Conservation (phyloP, 1,140 invertebrate genomes). For the Tetragonula clypearis region DNA sequence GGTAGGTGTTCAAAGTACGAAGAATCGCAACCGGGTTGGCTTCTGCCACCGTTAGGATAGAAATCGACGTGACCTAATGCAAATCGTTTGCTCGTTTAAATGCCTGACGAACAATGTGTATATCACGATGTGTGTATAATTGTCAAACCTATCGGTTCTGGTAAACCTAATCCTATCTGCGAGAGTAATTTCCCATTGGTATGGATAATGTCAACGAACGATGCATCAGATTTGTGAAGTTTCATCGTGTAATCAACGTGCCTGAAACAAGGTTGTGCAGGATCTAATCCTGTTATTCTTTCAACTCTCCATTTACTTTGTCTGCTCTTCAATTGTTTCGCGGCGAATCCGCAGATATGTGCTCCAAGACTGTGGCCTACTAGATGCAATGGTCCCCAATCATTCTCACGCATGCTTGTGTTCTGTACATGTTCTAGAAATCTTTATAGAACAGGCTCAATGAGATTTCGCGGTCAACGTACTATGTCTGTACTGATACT, state of each 20-base stretch:
- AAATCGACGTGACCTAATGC: conserved; percentile 85
- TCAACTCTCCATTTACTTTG: conserved; percentile 64
- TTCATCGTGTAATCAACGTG: conserved; percentile 78
- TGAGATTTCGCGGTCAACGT: background rate
- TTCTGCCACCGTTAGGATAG: conserved; percentile 87
- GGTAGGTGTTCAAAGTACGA: conserved; percentile 76
- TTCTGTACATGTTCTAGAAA: conserved; percentile 68
- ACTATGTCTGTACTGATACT: background rate
- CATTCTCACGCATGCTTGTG: conserved; percentile 29
- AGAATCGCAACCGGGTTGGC: conserved; percentile 82
- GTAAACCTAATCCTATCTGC: conserved; percentile 83
- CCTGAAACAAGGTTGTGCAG: conserved; percentile 85
- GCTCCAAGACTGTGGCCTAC: conserved; percentile 85
- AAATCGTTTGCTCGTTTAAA: background rate
- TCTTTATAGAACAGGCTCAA: conserved; percentile 36
- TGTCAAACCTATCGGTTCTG: conserved; percentile 80
- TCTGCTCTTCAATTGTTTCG: conserved; percentile 80
- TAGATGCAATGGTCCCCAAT: conserved; percentile 80
- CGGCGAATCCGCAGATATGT: conserved; percentile 84
- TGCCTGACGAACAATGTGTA: background rate
- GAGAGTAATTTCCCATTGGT: conserved; percentile 82
- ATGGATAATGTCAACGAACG: conserved; percentile 88
- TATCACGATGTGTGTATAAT: background rate
- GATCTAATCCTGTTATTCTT: conserved; percentile 84
- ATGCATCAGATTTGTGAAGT: conserved; percentile 83